phyloP scores from a whole-genome alignment of 2,888 invertebrate genomes.

The Melipona beecheii region DNA sequence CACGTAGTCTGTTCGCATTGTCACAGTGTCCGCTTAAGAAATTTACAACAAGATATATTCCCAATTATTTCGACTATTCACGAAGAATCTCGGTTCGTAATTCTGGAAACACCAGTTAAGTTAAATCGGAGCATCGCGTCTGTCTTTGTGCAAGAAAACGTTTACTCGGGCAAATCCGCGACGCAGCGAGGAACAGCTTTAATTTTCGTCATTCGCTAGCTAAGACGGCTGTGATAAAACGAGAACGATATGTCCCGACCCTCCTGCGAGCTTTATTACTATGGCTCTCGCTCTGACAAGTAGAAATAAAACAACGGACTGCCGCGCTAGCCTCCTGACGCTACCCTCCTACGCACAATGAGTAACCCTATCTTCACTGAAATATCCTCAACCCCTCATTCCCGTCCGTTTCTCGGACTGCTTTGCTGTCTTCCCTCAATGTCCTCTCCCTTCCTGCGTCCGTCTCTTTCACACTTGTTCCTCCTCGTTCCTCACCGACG shows the following conservation, averaged over 20 bases:
- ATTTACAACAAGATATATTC: too few species aligned
- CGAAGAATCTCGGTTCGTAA: not conserved
- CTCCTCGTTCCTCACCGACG: slow-evolving; percentile 3
- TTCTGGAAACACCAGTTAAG: not conserved
- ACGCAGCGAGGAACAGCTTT: slow-evolving; percentile 21
- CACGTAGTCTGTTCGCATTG: not conserved
- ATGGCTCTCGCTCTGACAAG: slow-evolving; percentile 63
- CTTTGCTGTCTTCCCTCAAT: slow-evolving; percentile 30
- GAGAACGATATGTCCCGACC: slow-evolving; percentile 46
- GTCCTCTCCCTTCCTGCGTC: slow-evolving; percentile 37
- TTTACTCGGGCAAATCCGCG: slow-evolving; percentile 1
- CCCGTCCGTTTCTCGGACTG: slow-evolving; percentile 50
- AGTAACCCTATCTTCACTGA: slow-evolving; percentile 72
- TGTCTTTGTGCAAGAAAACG: not conserved
- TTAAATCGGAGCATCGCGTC: not conserved
- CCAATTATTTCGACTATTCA: not conserved
- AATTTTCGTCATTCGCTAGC: slow-evolving; percentile 39
- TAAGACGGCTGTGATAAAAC: slow-evolving; percentile 47
- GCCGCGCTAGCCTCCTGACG: slow-evolving; percentile 44
- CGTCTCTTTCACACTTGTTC: slow-evolving; percentile 33
- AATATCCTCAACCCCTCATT: slow-evolving; percentile 60
- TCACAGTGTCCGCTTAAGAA: not conserved
- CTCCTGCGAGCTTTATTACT: slow-evolving; percentile 63
- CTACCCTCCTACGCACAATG: slow-evolving; percentile 72
- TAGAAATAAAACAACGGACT: slow-evolving; percentile 67